Base-by-base conservation (phyloP, 2,113 vertebrate species). In the Caranx melampygus region DNA sequence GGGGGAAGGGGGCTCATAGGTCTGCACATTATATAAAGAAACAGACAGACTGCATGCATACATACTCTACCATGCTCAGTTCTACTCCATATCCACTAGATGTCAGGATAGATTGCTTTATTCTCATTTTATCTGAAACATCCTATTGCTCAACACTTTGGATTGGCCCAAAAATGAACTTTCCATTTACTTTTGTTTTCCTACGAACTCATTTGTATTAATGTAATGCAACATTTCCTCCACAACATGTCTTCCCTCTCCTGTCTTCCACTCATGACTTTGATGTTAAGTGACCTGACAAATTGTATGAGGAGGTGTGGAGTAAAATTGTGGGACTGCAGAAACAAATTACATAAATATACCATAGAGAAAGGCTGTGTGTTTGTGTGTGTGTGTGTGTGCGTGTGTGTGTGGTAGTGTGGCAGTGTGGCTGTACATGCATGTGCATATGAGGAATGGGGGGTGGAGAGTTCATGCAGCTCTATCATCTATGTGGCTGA, bases 31-130 rank as follows among this genome's bases (percentile, higher is more conserved):
- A 85, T 64, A 70, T 80, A 92, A 81, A 78, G 55, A 75, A 54
- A 65, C 26, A 45, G 14, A 37, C 20, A 40, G n/a, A 44, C 14
- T 44, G 54, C 51, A 67, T 54, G 6, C 44, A 62, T 60, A 33
- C 34, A 58, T 35, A 37, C n/a, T 52, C 15, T 26, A 42, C 18
- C 1, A 15, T 64, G 33, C 35, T 52, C 54, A 78, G 16, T 86
- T 85, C 21, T 31, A 42, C 7, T 52, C 4, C 61, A 11, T 67
- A 14, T 49, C 84, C 93, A 90, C 90, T 89, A 93, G 93, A 81
- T 91, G 93, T 90, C 91, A 93, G 86, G 58, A 69, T 86, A 78
- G 71, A 68, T 75, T 31, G 61, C 60, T 42, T 45, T 45, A 59
- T 72, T 75, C 35, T 55, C 3, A 9, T 26, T 63, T 45, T 45